Conservation (phyloP, 2,113 vertebrate species). For the Bagarius yarrelli region DNA sequence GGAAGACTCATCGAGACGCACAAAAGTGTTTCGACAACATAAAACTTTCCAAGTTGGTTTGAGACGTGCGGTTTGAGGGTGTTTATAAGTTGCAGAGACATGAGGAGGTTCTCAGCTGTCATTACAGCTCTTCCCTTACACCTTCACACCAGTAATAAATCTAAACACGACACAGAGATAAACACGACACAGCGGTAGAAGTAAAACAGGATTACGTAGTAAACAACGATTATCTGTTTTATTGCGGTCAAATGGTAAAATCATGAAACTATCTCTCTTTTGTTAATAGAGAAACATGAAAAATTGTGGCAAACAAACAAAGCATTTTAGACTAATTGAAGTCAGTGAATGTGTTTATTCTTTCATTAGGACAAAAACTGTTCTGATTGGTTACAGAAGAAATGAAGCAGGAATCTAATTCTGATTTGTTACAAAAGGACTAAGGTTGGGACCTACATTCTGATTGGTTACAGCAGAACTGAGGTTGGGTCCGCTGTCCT, state of each 20-base stretch:
- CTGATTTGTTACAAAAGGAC: not conserved
- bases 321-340: not conserved
- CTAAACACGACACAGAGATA: too few relatives aligned
- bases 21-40: not conserved
- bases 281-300: not conserved
- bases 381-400: not conserved
- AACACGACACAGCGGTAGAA: too few relatives aligned
- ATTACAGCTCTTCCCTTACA: not conserved
- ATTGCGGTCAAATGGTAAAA: not conserved
- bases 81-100: conserved; percentile 11
- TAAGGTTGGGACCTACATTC: not conserved
- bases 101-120: not conserved
- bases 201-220: not conserved
- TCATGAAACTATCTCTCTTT: not conserved
- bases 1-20: conserved; percentile 2
- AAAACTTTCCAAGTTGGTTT: conserved; percentile 15
- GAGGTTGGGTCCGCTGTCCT: not conserved
- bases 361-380: too few relatives aligned
- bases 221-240: not conserved
- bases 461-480: not conserved
- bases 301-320: not conserved
- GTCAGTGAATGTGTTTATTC: not conserved
- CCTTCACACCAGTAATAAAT: not conserved
- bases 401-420: not conserved
- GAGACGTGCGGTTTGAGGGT: not conserved